Percentiles rank a stretch among this genome's conserved stretches.
phyloP scores from a whole-genome alignment of 2,113 vertebrate genomes.

The Ctenomys sociabilis region DNA sequence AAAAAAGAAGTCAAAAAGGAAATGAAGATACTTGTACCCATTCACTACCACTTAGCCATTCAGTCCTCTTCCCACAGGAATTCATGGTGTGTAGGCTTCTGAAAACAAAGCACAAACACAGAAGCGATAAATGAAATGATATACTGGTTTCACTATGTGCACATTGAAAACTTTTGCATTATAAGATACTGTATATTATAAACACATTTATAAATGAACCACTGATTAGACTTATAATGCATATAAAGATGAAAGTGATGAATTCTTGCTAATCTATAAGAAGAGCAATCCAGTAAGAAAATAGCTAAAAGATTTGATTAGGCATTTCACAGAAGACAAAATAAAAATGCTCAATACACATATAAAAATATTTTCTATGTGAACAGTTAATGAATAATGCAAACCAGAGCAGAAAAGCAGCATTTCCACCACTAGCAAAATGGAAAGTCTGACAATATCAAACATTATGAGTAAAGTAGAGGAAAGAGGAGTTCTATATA shows the following conservation, averaged over 20 bases:
- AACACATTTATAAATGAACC: slow-evolving; percentile 25
- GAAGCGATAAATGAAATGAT: neutral
- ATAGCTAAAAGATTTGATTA: neutral
- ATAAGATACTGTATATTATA: neutral
- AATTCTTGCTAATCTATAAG: slow-evolving; percentile 48
- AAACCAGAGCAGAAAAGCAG: slow-evolving; percentile 42
- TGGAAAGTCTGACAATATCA: neutral
- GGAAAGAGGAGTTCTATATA: slow-evolving; percentile 1
- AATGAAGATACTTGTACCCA: neutral
- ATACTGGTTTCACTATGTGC: neutral
- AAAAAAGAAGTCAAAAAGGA: neutral
- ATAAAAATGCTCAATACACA: slow-evolving; percentile 10
- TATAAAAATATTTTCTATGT: neutral
- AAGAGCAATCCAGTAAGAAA: slow-evolving; percentile 25
- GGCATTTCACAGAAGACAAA: slow-evolving; percentile 47
- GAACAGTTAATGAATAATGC: slow-evolving; percentile 8
- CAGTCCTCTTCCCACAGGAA: neutral
- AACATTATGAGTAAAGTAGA: slow-evolving; percentile 32
- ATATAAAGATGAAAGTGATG: slow-evolving; percentile 19
- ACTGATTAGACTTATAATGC: neutral
- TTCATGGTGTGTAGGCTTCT: neutral
- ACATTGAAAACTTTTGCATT: slow-evolving; percentile 31
- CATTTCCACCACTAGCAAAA: slow-evolving; percentile 26
- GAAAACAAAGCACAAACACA: slow-evolving; percentile 27
- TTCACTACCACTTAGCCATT: neutral